Conservation (phyloP, 2,113 vertebrate species). For the Myrmecobius fasciatus region DNA sequence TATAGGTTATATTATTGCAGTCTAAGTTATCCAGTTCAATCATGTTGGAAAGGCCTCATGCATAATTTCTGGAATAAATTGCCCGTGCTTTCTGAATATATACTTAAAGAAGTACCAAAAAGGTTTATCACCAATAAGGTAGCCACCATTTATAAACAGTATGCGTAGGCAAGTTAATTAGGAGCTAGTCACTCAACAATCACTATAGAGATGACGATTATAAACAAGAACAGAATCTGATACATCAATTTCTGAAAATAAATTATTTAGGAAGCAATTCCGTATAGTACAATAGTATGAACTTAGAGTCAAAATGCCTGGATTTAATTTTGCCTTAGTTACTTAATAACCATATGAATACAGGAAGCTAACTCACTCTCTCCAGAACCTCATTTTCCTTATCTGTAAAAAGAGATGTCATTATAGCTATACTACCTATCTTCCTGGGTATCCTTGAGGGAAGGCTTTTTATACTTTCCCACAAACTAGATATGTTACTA, state of each 20-base stretch:
- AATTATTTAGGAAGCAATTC: slow-evolving; percentile 21
- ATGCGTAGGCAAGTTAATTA: background rate
- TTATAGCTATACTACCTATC: background rate
- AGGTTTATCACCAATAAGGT: background rate
- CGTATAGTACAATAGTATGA: background rate
- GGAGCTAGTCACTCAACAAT: slow-evolving; percentile 15
- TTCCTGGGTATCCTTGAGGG: background rate
- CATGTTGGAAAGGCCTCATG: background rate
- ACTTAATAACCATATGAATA: background rate
- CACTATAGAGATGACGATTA: background rate
- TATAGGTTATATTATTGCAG: background rate
- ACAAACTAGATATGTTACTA: background rate
- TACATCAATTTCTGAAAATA: background rate
- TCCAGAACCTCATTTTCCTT: slow-evolving; percentile 1
- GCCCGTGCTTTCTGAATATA: background rate
- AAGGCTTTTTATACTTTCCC: background rate
- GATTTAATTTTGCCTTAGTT: slow-evolving; percentile 9
- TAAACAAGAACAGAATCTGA: background rate
- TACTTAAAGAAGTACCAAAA: background rate
- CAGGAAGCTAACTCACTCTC: slow-evolving; percentile 34
- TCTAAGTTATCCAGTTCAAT: background rate
- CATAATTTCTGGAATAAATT: background rate
- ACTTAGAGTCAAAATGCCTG: slow-evolving; percentile 11
- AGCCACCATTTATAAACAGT: background rate
- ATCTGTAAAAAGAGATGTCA: background rate